phyloP scores from a whole-genome alignment of 2,797 vertebrate genomes.

The Fratercula arctica region DNA sequence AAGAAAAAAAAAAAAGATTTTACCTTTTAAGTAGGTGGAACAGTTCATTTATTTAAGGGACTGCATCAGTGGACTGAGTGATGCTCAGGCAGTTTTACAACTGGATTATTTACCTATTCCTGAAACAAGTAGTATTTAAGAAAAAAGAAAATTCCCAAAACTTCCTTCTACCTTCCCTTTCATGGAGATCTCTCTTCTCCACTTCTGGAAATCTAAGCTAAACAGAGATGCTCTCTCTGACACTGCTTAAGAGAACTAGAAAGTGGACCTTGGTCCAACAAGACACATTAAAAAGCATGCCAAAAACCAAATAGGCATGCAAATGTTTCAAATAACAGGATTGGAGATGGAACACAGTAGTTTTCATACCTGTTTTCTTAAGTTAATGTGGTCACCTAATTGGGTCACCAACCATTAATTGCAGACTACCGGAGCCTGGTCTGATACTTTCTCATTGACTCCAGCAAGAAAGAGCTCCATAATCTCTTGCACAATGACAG shows the following conservation, averaged over 20 bases:
- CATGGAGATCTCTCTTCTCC: not conserved
- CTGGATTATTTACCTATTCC: not conserved
- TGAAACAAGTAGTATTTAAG: not conserved
- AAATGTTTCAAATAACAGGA: not conserved
- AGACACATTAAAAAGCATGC: not conserved
- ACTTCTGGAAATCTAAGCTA: not conserved
- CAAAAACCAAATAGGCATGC: not conserved
- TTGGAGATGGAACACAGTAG: not conserved
- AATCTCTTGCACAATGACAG: not conserved
- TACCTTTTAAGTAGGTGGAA: not conserved
- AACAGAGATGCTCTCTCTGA: not conserved
- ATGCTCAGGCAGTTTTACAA: not conserved
- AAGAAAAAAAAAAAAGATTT: not conserved
- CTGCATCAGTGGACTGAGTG: not conserved
- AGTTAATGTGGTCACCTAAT: not conserved
- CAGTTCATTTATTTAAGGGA: not conserved
- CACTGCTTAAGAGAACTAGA: not conserved
- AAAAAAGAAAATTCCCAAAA: not conserved
- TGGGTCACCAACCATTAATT: not conserved
- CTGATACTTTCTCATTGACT: not conserved
- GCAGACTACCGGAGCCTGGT: not conserved
- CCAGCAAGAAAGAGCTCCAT: not conserved
- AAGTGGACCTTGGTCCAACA: not conserved
- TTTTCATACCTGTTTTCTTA: not conserved
- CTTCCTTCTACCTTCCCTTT: not conserved